Evolutionary conservation across 1,140 invertebrate species (phyloP).

Genomic region (Mizuhopecten yessoensis): DNA sequence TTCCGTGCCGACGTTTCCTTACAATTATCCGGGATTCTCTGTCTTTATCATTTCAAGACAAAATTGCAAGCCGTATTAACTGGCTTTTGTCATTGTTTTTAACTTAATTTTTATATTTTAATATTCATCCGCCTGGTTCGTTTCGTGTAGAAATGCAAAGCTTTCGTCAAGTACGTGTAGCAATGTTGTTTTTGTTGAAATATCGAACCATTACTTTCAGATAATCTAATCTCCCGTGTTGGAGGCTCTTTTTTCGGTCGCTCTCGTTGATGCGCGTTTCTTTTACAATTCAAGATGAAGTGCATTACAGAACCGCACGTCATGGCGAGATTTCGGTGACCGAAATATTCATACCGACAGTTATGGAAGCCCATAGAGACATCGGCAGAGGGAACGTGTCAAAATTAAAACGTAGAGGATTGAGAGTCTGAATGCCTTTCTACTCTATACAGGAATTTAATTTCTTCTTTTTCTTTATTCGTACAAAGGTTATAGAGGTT

Average conservation of each 20-base stretch:
- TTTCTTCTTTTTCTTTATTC: too few relatives aligned
- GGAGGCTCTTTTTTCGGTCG: background rate
- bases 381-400: too few relatives aligned
- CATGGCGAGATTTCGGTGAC: background rate
- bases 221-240: background rate
- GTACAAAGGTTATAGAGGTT: too few relatives aligned
- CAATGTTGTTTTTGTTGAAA: background rate
- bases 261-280: background rate
- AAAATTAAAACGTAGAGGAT: too few relatives aligned
- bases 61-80: too few relatives aligned
- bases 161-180: background rate
- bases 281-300: background rate
- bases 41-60: background rate
- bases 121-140: background rate
- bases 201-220: background rate
- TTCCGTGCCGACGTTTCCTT: background rate
- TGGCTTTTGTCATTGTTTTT: background rate
- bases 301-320: background rate
- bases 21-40: background rate
- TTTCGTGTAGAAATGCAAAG: background rate
- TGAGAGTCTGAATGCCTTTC: too few relatives aligned
- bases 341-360: background rate
- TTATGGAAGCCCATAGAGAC: background rate
- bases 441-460: too few relatives aligned
- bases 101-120: background rate